A percentile compares a stretch with the other conserved stretches of the same genome.
Conservation (phyloP, 2,888 invertebrate species). For the Aradus depressus region DNA sequence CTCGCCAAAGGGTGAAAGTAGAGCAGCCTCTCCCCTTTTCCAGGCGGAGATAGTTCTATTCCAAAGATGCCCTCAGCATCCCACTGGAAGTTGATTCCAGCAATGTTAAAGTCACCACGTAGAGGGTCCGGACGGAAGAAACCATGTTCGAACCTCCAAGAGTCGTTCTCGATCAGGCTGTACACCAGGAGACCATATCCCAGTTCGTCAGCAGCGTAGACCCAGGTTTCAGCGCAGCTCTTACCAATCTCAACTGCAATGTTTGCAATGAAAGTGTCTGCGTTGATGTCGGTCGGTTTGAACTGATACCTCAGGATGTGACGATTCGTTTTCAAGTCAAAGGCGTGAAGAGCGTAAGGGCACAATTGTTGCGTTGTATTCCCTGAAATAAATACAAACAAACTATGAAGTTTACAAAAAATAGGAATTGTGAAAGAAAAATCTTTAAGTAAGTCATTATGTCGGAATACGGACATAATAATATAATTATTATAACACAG, state of each 20-base stretch:
- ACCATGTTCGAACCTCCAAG: conserved; percentile 68
- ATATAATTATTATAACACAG: no score
- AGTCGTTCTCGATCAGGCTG: conserved; percentile 61
- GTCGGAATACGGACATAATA: no score
- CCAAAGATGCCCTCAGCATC: conserved; percentile 71
- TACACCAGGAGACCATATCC: conserved; percentile 72
- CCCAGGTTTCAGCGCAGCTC: conserved; percentile 62
- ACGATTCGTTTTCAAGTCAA: conserved; percentile 60
- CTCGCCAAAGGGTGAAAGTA: conserved; percentile 72
- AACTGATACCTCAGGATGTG: conserved; percentile 44
- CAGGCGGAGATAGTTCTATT: conserved; percentile 55
- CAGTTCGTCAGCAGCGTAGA: conserved; percentile 70
- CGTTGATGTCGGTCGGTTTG: conserved; percentile 55
- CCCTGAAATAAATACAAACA: conserved; percentile 32
- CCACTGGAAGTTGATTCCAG: conserved; percentile 71
- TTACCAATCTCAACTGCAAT: conserved; percentile 68
- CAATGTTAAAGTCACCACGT: conserved; percentile 31
- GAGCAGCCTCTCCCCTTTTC: conserved; percentile 54
- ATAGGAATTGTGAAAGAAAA: no score
- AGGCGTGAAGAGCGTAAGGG: conserved; percentile 66
- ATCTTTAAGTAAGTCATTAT: no score
- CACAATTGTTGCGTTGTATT: conserved; percentile 64
- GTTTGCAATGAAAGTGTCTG: conserved; percentile 73
- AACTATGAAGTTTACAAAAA: no score
- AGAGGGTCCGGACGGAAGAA: conserved; percentile 74